These are phyloP conservation scores for Perizoma affinitatum DNA, from an alignment of 2,888 invertebrate genomes.

Conservation along the genomic window DNA sequence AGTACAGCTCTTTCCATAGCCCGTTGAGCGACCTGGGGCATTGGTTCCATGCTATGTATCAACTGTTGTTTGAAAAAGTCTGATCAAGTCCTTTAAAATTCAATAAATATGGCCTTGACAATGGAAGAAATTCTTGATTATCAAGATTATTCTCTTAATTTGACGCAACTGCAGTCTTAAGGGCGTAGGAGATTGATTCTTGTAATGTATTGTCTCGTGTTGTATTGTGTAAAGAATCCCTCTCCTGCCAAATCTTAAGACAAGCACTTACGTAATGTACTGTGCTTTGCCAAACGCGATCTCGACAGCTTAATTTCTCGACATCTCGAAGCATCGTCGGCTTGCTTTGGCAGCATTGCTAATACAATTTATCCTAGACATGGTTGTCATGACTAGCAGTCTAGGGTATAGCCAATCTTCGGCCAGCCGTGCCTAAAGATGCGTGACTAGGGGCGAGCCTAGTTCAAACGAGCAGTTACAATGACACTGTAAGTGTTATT, in stretches of 20 bases:
- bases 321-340: slow-evolving; percentile 9
- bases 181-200: background rate
- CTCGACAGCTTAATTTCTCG: slow-evolving; percentile 13
- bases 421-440: slow-evolving; percentile 12
- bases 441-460: slow-evolving; percentile 11
- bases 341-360: background rate
- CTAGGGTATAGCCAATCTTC: slow-evolving; percentile 6
- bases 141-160: background rate
- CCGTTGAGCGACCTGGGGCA: no score
- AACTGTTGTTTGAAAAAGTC: no score
- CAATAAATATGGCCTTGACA: no score
- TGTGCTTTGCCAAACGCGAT: background rate
- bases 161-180: background rate
- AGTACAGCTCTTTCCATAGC: no score
- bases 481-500: no score
- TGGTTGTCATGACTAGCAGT: no score
- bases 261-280: background rate
- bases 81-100: no score
- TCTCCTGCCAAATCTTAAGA: background rate
- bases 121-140: no score
- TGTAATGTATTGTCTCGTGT: background rate
- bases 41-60: no score
- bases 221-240: slow-evolving; percentile 1
- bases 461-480: background rate
- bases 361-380: background rate